Evolutionary conservation across 2,888 invertebrate genomes (phyloP).

Genomic region (Andrena bicolor): DNA sequence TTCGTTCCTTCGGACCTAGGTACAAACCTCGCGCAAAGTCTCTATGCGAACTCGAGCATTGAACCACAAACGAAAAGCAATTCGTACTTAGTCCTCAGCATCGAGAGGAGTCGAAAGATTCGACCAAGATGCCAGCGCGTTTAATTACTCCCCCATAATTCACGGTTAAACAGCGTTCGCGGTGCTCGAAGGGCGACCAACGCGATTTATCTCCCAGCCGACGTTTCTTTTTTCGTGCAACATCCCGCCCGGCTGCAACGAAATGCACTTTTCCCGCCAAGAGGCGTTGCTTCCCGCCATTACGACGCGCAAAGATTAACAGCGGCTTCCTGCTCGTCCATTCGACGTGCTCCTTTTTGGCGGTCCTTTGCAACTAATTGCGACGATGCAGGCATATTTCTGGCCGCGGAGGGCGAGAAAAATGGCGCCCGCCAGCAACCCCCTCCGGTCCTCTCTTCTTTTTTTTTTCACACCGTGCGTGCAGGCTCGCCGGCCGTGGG

Average conservation of each 20-base stretch:
- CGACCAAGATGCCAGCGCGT: neutral
- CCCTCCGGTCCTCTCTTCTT: slow-evolving; percentile 11
- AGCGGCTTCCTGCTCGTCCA: slow-evolving; percentile 68
- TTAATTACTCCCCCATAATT: slow-evolving; percentile 33
- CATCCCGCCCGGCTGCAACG: slow-evolving; percentile 27
- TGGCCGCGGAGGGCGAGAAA: slow-evolving; percentile 67
- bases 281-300: slow-evolving; percentile 68
- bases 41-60: neutral
- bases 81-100: neutral
- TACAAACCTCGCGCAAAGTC: neutral
- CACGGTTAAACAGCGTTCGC: slow-evolving; percentile 31
- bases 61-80: neutral
- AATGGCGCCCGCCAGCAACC: slow-evolving; percentile 60
- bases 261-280: slow-evolving; percentile 67
- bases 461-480: neutral
- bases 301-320: slow-evolving; percentile 71
- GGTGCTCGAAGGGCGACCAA: neutral
- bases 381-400: slow-evolving; percentile 72
- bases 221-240: slow-evolving; percentile 37
- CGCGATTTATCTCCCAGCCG: slow-evolving; percentile 46
- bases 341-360: slow-evolving; percentile 69
- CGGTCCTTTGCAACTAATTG: slow-evolving; percentile 73
- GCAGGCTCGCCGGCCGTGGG: slow-evolving; percentile 20
- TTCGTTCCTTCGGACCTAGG: too few species aligned
- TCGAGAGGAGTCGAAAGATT: neutral